phyloP scores from a whole-genome alignment of 53 echinoderm and acorn worm species.

The Hippasteria phrygiana region DNA sequence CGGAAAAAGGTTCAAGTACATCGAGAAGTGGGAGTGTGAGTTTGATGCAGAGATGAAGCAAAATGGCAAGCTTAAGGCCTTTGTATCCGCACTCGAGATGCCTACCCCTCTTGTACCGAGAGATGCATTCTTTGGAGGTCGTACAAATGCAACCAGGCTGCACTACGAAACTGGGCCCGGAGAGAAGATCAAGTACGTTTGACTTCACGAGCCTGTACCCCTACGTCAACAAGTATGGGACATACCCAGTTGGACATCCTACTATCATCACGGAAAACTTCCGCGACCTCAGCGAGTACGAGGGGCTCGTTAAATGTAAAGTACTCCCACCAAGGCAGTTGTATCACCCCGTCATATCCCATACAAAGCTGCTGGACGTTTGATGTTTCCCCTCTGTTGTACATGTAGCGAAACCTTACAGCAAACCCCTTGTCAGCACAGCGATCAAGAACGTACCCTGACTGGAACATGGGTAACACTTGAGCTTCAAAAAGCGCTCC shows the following conservation, averaged over 20 bases:
- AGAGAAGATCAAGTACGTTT: slow-evolving; percentile 71
- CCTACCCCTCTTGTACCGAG: slow-evolving; percentile 38
- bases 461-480: slow-evolving; percentile 67
- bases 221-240: slow-evolving; percentile 68
- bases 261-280: slow-evolving; percentile 48
- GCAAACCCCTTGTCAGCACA: slow-evolving; percentile 23
- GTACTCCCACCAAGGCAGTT: slow-evolving; percentile 47
- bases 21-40: slow-evolving; percentile 74
- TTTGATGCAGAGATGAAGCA: slow-evolving; percentile 15
- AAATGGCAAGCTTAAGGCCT: background rate
- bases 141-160: too few species aligned
- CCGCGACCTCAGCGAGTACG: slow-evolving; percentile 43
- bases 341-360: slow-evolving; percentile 68
- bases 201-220: slow-evolving; percentile 72
- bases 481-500: slow-evolving; percentile 57
- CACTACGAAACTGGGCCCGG: slow-evolving; percentile 31
- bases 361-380: slow-evolving; percentile 39
- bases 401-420: slow-evolving; percentile 48
- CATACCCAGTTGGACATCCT: slow-evolving; percentile 69
- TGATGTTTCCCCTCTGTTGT: slow-evolving; percentile 72
- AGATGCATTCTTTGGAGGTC: too few species aligned
- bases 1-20: background rate
- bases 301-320: slow-evolving; percentile 65
- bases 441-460: slow-evolving; percentile 45
- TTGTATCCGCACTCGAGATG: background rate